phyloP scores from a whole-genome alignment of 2,113 vertebrate genomes.

The Grantiella picta region DNA sequence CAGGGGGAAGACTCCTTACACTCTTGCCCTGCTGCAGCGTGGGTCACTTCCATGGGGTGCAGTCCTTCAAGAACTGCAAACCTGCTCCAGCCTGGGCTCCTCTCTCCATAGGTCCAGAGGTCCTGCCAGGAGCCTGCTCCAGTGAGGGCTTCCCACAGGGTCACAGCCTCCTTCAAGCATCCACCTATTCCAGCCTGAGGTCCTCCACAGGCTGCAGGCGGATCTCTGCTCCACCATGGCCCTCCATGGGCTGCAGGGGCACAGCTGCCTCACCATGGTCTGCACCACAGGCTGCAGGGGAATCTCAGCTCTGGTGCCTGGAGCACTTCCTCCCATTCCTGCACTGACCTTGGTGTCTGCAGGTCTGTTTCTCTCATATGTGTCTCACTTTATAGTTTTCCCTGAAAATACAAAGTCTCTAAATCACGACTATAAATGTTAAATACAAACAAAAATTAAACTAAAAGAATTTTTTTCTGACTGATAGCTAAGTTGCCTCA shows the following conservation, averaged over 20 bases:
- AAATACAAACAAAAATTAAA: neutral
- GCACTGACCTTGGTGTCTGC: neutral
- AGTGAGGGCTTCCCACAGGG: too few relatives aligned
- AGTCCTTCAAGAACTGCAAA: neutral
- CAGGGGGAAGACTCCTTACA: neutral
- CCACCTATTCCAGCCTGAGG: neutral
- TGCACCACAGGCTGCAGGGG: accelerated
- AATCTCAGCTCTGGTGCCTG: neutral
- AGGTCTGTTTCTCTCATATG: neutral
- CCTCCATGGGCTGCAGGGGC: neutral
- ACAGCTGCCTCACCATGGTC: neutral
- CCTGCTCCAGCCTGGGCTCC: too few relatives aligned
- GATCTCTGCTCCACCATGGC: neutral
- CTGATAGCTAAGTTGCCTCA: neutral
- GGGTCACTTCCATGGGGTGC: neutral
- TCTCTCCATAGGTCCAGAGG: neutral
- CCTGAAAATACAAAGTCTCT: neutral
- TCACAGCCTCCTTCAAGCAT: neutral
- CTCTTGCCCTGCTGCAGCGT: neutral
- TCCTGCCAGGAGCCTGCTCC: neutral
- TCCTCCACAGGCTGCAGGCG: neutral
- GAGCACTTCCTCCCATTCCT: neutral
- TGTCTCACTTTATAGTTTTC: neutral
- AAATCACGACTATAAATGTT: neutral
- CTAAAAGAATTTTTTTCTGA: neutral